Base-by-base conservation (phyloP, 1,140 invertebrate genomes). In the Pygmarrhopalites habei region DNA sequence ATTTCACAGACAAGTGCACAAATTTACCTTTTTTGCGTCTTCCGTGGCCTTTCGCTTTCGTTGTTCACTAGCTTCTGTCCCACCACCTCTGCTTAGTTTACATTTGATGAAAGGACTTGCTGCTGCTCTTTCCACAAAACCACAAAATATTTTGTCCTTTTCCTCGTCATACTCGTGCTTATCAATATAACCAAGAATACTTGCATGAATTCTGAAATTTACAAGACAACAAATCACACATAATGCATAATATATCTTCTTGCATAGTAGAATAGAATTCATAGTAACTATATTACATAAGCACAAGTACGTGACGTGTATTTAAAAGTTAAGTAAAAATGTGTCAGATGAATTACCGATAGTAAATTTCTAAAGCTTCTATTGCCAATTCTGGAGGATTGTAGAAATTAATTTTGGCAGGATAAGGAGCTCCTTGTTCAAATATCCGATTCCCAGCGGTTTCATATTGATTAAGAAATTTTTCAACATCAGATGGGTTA, bases 101-200 rank as follows among this genome's bases (percentile, higher is more conserved):
- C 28, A 52, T 55, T 64, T 70, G 29, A 72, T 75, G 72, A 80
- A 80, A 12, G 79, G 76, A 60, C 77, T 73, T n/a, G 72, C 51
- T 4, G 70, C 67, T 23, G 76, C 74, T 35, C 71, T 67, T 10
- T 72, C 69, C 14, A 81, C 53, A 65, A 75, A 76, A 5, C 72
- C 60, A 12, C 74, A 61, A 46, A 75, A 74, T 28, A 73, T 23
- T 12, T 72, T 65, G 23, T 66, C 69, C n/a, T 35, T 66, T 26
- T 65, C 53, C 81, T 79, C 43, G 78, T 75, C 60, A 55, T 62
- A 74, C 23, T 79, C 79, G 53, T 86, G 82, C 64, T 85, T 82
- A 72, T 92, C 85, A 32, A 95, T 76, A 74, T 86, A 87, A 75
- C 95, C 95, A 2, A 95, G 76, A 72, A 91, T 87, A 44, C 86